Conservation (phyloP, 2,888 invertebrate species). For the Cosmia pyralina region DNA sequence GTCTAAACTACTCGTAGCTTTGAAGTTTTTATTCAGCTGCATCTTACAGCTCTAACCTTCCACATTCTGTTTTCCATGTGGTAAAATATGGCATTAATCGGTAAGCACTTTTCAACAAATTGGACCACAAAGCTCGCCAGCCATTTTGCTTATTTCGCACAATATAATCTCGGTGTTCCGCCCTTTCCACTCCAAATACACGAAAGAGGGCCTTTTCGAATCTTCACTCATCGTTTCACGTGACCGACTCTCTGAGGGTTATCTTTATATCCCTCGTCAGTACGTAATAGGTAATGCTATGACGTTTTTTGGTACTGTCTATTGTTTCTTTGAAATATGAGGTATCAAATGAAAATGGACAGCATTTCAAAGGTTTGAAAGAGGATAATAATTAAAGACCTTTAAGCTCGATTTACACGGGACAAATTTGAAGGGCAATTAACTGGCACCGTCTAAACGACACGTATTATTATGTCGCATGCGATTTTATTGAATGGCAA, state of each 20-base stretch:
- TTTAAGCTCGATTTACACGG: too few species aligned
- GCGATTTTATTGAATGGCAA: too few species aligned
- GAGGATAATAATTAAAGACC: too few species aligned
- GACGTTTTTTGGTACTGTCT: constrained; percentile 4
- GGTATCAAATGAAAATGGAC: not conserved
- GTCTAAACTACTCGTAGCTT: not conserved
- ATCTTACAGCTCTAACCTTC: not conserved
- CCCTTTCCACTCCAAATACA: constrained; percentile 20
- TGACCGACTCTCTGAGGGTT: not conserved
- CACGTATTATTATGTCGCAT: too few species aligned
- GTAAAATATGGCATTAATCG: not conserved
- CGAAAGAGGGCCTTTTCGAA: constrained; percentile 19
- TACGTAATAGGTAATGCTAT: not conserved
- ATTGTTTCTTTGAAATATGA: not conserved
- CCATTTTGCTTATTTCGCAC: constrained; percentile 34
- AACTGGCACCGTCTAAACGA: too few species aligned
- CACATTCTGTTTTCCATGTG: not conserved
- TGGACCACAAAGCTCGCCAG: not conserved
- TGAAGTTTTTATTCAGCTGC: not conserved
- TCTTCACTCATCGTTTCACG: constrained; percentile 22
- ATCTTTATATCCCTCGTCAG: constrained; percentile 12
- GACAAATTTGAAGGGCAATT: too few species aligned
- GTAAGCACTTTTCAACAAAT: not conserved
- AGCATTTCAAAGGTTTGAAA: too few species aligned
- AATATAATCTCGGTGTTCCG: constrained; percentile 30